A percentile compares a stretch with the other conserved stretches of the same genome.
These are phyloP conservation scores for Sebastes diaconus DNA, from an alignment of 2,797 vertebrate species.

Conservation along the genomic window DNA sequence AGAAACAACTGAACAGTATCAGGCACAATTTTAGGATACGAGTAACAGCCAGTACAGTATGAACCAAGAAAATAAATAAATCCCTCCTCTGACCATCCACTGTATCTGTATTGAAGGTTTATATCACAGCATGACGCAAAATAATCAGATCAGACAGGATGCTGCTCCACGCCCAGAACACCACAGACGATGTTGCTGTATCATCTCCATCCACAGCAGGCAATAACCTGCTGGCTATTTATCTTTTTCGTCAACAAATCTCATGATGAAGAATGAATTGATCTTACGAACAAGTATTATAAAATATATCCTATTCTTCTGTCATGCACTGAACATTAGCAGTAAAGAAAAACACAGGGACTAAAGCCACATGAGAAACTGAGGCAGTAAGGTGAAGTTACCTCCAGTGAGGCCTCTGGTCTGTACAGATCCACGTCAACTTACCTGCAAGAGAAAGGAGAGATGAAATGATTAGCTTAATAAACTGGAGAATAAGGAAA, in stretches of 20 bases:
- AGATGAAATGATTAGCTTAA: neutral
- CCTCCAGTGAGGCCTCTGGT: neutral
- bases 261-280: neutral
- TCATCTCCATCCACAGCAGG: neutral
- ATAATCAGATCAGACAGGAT: neutral
- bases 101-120: neutral
- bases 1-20: too few relatives aligned
- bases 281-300: neutral
- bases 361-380: neutral
- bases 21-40: too few relatives aligned
- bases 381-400: neutral
- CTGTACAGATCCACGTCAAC: neutral
- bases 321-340: neutral
- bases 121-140: neutral
- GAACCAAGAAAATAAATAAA: too few relatives aligned
- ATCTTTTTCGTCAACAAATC: neutral
- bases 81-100: neutral
- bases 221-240: neutral
- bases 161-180: neutral
- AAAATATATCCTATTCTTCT: neutral
- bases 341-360: neutral
- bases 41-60: too few relatives aligned
- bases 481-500: neutral
- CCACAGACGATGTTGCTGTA: neutral
- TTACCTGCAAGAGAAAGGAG: constrained; percentile 43